These are phyloP conservation scores for Lagodon rhomboides DNA, from an alignment of 2,797 vertebrate genomes.

Conservation along the genomic window DNA sequence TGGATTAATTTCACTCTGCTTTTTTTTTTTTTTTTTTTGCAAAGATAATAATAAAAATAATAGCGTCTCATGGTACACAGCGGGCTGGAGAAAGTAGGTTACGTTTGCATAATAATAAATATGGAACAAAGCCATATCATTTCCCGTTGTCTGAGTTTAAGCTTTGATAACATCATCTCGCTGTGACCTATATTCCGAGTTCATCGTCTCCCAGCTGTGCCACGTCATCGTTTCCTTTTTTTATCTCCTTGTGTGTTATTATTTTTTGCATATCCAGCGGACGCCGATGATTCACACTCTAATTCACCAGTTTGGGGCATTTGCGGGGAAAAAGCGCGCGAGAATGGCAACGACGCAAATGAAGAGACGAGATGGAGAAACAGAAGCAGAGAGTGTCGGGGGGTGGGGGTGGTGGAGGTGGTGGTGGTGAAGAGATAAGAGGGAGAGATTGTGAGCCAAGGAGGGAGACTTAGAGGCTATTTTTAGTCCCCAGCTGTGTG, in stretches of 20 bases:
- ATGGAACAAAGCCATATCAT: constrained; percentile 67
- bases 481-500: constrained; percentile 83
- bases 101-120: constrained; percentile 53
- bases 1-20: constrained; percentile 30
- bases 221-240: constrained; percentile 57
- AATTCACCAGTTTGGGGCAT: constrained; percentile 71
- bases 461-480: constrained; percentile 74
- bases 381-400: constrained; percentile 18
- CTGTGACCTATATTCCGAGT: constrained; percentile 74
- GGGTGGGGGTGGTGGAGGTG: background rate
- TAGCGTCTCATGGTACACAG: constrained; percentile 5
- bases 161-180: constrained; percentile 75
- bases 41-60: constrained; percentile 51
- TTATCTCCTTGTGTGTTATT: constrained; percentile 13
- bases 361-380: constrained; percentile 34
- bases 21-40: constrained; percentile 26
- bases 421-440: constrained; percentile 59
- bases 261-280: constrained; percentile 39
- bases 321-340: constrained; percentile 52
- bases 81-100: constrained; percentile 50
- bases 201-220: constrained; percentile 73
- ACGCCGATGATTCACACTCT: constrained; percentile 69
- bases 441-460: constrained; percentile 67
- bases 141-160: constrained; percentile 67
- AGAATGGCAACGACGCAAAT: constrained; percentile 41